Evolutionary conservation across 2,888 invertebrate species (phyloP).

Genomic region (Plagiodera versicolora): DNA sequence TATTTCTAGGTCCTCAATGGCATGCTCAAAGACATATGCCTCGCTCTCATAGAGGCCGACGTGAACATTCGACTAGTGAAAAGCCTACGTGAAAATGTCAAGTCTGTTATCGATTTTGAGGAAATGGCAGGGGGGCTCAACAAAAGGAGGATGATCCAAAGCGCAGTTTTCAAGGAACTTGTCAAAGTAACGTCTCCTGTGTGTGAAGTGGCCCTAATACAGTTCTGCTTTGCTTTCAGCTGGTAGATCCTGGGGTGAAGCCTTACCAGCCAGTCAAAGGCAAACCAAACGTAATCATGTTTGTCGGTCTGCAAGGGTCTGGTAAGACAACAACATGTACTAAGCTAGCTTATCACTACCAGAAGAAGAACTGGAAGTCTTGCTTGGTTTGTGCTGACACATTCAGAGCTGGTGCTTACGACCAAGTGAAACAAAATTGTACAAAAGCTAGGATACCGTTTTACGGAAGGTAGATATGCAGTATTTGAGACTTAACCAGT

Average conservation of each 20-base stretch:
- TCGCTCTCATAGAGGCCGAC: constrained; percentile 96
- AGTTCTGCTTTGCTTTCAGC: constrained; percentile 55
- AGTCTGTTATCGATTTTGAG: constrained; percentile 96
- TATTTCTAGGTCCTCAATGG: constrained; percentile 85
- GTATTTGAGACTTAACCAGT: background rate
- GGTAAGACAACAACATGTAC: constrained; percentile 99
- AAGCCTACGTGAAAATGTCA: constrained; percentile 95
- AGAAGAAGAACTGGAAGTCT: constrained; percentile 99
- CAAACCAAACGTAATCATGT: constrained; percentile 96
- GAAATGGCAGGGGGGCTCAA: constrained; percentile 99
- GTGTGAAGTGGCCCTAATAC: constrained; percentile 1
- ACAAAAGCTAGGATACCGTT: constrained; percentile 99
- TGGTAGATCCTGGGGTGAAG: constrained; percentile 97
- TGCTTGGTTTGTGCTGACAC: constrained; percentile 99
- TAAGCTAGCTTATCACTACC: constrained; percentile 97
- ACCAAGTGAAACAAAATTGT: constrained; percentile 99
- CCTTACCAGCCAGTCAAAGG: constrained; percentile 96
- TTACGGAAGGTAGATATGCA: constrained; percentile 80
- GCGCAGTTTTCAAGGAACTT: constrained; percentile 97
- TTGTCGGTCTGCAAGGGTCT: constrained; percentile 98
- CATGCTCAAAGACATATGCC: constrained; percentile 99
- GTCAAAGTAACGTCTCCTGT: constrained; percentile 75
- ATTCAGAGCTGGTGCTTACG: constrained; percentile 99
- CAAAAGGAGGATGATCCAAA: constrained; percentile 97
- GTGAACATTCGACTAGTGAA: constrained; percentile 95